These are phyloP conservation scores for Anhinga anhinga DNA, from an alignment of 2,113 vertebrate species.

Conservation along the genomic window DNA sequence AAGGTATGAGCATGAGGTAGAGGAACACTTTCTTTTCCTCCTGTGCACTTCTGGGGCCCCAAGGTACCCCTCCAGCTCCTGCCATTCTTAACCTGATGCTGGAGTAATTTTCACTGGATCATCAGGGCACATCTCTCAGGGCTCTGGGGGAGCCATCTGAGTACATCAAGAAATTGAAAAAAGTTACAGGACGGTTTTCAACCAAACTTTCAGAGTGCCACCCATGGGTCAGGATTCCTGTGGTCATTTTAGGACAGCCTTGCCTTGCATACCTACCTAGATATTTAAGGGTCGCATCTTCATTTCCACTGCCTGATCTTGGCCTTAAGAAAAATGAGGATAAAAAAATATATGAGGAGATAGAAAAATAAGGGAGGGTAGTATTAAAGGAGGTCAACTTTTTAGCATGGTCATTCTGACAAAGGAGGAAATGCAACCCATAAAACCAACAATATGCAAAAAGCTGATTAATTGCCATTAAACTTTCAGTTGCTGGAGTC, in stretches of 20 bases:
- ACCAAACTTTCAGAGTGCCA: not conserved
- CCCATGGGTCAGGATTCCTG: not conserved
- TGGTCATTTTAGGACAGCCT: not conserved
- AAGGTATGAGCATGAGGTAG: not conserved
- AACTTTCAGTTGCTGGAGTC: not conserved
- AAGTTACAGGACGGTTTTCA: not conserved
- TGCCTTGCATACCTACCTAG: conserved; percentile 10
- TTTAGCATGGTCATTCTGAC: not conserved
- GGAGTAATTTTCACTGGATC: not conserved
- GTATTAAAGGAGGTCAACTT: not conserved
- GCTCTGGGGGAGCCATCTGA: not conserved
- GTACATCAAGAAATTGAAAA: not conserved
- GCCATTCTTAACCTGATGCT: not conserved
- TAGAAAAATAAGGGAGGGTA: accelerated
- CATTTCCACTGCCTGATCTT: not conserved
- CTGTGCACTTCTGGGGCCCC: not conserved
- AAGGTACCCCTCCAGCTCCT: not conserved
- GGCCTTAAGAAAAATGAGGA: conserved; percentile 33
- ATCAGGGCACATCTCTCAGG: not conserved
- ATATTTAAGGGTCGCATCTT: not conserved
- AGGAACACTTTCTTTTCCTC: not conserved
- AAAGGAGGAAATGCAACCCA: not conserved
- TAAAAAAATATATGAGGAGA: not conserved
- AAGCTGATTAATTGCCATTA: not conserved
- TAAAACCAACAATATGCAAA: not conserved